Base-by-base conservation (phyloP, 35 echinoderm and acorn worm genomes). In the Ophioderma brevispina region DNA sequence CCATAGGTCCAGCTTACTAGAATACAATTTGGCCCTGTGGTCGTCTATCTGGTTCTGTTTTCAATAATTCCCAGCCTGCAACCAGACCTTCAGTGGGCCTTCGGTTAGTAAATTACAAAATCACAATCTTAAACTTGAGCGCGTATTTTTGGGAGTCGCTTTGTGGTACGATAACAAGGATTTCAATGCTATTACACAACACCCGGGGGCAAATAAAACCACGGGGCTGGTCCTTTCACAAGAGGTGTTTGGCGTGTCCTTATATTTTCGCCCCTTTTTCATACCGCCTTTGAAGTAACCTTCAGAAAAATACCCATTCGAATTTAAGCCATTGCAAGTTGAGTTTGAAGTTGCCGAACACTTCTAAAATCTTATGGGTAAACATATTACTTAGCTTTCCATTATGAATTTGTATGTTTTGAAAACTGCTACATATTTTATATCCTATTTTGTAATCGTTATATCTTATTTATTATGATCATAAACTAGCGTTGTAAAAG, bases 71-170 rank as follows among this genome's bases (percentile, higher is more conserved):
- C 28, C 59, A 70, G 6, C 59, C 59, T 25, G 10, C 2, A 70
- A 25, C 10, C 28, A 70, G n/a, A 8, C 59, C 28, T 70, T 70
- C 15, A 70, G 59, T 25, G n/a, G n/a, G 10, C 59, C 28, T 70
- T 70, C 15, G n/a, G 59, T 25, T 70, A 70, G 10, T 70, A 70
- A 15, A 70, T 70, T 70, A 70, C 59, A 70, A 70, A 70, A 70
- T 70, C 28, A 25, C 59, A 70, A 70, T 70, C 59, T 70, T 70
- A 70, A 70, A 70, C 59, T 25, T 70, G 59, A 70, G 59, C 59
- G 15, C 17, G 59, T 70, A 15, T 70, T 70, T 15, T 70, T 70
- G 10, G 59, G 59, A 8, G 59, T 30, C n/a, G 59, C 59, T 25
- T 70, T 70, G 59, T 70, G 59, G 10, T 30, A 8, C 59, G 28